A percentile compares a stretch with the other conserved stretches of the same genome.
phyloP scores from a whole-genome alignment of 2,113 vertebrate species.

The Blennius ocellaris region DNA sequence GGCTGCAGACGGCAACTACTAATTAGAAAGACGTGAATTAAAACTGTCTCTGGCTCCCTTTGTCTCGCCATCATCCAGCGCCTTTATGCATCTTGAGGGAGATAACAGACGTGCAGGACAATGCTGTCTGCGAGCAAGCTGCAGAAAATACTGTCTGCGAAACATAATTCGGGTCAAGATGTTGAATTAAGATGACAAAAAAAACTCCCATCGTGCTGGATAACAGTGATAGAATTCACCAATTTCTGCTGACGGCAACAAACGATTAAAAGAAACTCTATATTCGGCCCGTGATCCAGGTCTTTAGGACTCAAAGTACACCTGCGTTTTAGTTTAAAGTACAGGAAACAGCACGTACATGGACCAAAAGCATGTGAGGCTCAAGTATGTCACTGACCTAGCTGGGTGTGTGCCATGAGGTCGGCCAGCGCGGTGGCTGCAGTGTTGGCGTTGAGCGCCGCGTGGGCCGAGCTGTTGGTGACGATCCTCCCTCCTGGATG shows the following conservation, averaged over 20 bases:
- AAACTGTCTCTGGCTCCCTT: slow-evolving; percentile 11
- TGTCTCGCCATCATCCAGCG: slow-evolving; percentile 25
- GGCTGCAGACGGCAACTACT: slow-evolving; percentile 45
- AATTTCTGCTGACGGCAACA: slow-evolving; percentile 21
- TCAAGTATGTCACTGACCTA: slow-evolving; percentile 88
- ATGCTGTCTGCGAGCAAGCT: slow-evolving; percentile 10
- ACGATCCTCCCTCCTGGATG: slow-evolving; percentile 92
- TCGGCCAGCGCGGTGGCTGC: slow-evolving; percentile 88
- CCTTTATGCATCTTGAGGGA: slow-evolving; percentile 25
- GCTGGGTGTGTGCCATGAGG: slow-evolving; percentile 91
- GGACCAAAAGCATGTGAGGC: slow-evolving; percentile 4
- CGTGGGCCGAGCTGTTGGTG: slow-evolving; percentile 82
- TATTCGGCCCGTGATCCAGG: neutral
- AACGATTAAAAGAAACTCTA: neutral
- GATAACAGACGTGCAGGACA: slow-evolving; percentile 20
- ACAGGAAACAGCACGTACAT: slow-evolving; percentile 3
- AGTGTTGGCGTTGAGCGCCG: slow-evolving; percentile 84
- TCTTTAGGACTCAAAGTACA: neutral
- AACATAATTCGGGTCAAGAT: slow-evolving; percentile 15
- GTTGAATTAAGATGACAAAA: slow-evolving; percentile 5
- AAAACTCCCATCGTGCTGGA: neutral
- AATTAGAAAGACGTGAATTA: slow-evolving; percentile 50
- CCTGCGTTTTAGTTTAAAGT: too few species aligned
- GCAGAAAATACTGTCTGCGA: neutral
- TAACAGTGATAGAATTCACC: neutral